phyloP scores from a whole-genome alignment of 2,797 vertebrate genomes.

The Aythya fuligula region DNA sequence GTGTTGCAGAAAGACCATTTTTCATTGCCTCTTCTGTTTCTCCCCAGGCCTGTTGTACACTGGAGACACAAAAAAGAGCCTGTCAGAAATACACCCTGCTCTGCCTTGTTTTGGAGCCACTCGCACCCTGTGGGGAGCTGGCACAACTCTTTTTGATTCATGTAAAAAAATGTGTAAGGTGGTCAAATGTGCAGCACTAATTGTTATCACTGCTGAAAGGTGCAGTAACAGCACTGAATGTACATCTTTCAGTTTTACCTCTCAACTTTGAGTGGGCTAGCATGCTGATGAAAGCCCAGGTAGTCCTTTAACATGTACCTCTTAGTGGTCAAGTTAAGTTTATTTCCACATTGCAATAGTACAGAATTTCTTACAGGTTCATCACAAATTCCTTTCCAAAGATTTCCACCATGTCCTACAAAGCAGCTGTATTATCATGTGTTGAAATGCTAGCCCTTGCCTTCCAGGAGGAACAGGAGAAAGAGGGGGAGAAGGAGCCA shows the following conservation, averaged over 20 bases:
- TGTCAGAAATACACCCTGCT: not conserved
- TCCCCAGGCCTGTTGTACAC: not conserved
- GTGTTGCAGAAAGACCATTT: not conserved
- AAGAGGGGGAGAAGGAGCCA: not conserved
- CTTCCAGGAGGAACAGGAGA: not conserved
- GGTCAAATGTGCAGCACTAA: not conserved
- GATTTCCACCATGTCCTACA: not conserved
- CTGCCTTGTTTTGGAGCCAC: not conserved
- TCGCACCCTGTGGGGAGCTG: too few species aligned
- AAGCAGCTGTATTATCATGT: not conserved
- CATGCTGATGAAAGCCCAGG: not conserved
- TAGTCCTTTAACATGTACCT: not conserved
- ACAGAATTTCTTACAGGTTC: not conserved
- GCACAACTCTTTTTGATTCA: not conserved
- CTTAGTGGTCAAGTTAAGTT: not conserved
- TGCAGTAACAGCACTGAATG: not conserved
- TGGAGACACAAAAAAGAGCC: not conserved
- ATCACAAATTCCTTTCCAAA: not conserved
- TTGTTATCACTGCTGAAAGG: not conserved
- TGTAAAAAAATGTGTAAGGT: not conserved
- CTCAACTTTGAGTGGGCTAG: not conserved
- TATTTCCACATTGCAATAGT: not conserved
- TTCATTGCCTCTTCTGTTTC: not conserved
- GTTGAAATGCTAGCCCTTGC: fast-evolving
- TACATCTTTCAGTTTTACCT: not conserved